Evolutionary conservation across 2,113 vertebrate species (phyloP), one percentile per base, ranked within the genome.

Genomic region (Nibea coibor): DNA sequence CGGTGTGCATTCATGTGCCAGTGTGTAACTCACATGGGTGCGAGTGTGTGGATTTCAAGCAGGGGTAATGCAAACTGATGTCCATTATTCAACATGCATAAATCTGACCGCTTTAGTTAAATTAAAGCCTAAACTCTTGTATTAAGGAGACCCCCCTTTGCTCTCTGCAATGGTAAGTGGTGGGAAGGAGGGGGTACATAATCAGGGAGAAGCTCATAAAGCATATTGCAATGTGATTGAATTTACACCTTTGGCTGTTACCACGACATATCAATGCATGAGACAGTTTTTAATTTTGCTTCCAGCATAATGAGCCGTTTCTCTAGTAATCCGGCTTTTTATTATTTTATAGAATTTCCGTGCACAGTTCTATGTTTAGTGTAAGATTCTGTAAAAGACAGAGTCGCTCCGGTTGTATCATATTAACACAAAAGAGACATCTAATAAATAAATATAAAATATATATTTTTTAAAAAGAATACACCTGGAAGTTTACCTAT

Each of bases 61-160:
- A 54, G 68, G 72, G 67, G 78, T 89, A 89, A 92, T 85, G 80
- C 81, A 88, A 88, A 82, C 83, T 84, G 63, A 87, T 91, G 69
- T 86, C 90, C 78, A 92, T 93, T 89, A 91, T 88, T 91, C 78
- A 84, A 88, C 91, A 92, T 85, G 78, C 85, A 92, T 87, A 87
- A 93, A 92, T 92, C 86, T 89, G 85, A 85, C 81, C 90, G 86
- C 88, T 93, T 93, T 88, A 88, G 87, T 87, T 85, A 87, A 89
- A 93, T 90, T 87, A 89, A 90, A 83, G 72, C 72, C 75, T 89
- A 80, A 91, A 89, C 81, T 82, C 75, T 63, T n/a, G n/a, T 50
- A 84, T 92, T 87, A 85, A 84, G 47, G 72, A 87, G 61, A 80
- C 68, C 72, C 82, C 43, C 68, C 71, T 35, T 35, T 80, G 84